Percentiles rank a stretch among this genome's conserved stretches.
phyloP scores from a whole-genome alignment of 2,888 invertebrate genomes.

The Sylvicola cinctus region DNA sequence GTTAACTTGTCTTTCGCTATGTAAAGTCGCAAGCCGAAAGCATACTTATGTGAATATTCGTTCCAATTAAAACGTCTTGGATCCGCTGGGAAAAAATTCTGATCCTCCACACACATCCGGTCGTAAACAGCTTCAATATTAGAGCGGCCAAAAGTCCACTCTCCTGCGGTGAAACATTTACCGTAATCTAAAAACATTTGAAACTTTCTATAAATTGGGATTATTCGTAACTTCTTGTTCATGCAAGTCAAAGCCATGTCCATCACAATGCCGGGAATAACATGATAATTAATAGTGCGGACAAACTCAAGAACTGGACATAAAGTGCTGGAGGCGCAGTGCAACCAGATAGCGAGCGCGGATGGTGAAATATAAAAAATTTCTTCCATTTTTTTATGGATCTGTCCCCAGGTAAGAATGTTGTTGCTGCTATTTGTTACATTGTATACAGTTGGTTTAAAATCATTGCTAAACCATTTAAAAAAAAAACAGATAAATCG shows the following conservation, averaged over 20 bases:
- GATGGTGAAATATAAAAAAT: not conserved
- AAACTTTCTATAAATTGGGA: not conserved
- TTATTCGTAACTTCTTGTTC: not conserved
- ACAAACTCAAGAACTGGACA: not conserved
- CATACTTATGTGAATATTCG: not conserved
- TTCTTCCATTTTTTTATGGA: too few relatives aligned
- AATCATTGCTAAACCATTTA: not conserved
- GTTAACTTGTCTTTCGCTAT: too few relatives aligned
- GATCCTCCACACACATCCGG: not conserved
- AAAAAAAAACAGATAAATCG: not conserved
- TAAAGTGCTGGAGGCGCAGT: not conserved
- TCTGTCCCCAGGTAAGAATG: too few relatives aligned
- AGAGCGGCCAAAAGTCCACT: not conserved
- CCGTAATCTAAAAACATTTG: not conserved
- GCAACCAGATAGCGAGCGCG: not conserved
- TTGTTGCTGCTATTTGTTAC: too few relatives aligned
- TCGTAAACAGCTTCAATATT: not conserved
- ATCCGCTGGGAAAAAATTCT: not conserved
- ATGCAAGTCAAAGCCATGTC: not conserved
- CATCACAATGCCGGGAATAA: not conserved
- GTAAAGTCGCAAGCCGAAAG: not conserved
- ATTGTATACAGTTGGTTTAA: too few relatives aligned
- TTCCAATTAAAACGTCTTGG: not conserved
- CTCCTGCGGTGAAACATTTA: not conserved
- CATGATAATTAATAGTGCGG: not conserved